Percentiles rank a stretch among this genome's conserved stretches.
Evolutionary conservation across 2,113 vertebrate genomes (phyloP).

Genomic region (Vulpes lagopus): DNA sequence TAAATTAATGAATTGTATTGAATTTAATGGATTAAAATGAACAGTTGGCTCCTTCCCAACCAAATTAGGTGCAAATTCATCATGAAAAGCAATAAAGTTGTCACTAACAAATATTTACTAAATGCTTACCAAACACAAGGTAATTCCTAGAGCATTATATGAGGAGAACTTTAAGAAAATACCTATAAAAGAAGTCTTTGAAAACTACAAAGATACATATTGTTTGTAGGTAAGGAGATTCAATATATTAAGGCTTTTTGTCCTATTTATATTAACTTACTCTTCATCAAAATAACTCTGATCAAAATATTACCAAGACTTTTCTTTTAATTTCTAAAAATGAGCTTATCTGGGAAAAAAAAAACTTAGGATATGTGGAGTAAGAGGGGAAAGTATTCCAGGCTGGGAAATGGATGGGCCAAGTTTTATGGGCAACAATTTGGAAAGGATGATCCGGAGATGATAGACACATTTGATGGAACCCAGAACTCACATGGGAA

Average conservation of each 20-base stretch:
- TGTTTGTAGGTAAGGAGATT: neutral
- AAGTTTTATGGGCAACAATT: neutral
- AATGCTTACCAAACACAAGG: neutral
- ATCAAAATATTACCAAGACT: slow-evolving; percentile 12
- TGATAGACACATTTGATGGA: neutral
- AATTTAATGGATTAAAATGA: slow-evolving; percentile 43
- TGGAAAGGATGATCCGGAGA: neutral
- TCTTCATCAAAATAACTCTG: neutral
- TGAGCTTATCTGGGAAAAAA: neutral
- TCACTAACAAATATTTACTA: slow-evolving; percentile 36
- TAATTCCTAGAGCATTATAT: neutral
- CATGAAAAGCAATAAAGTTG: neutral
- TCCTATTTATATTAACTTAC: slow-evolving; percentile 46
- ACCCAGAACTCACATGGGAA: neutral
- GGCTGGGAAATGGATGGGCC: neutral
- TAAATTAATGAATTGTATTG: no score
- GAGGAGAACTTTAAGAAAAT: slow-evolving; percentile 10
- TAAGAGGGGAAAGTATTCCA: neutral
- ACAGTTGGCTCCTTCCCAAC: neutral
- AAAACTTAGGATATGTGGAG: neutral
- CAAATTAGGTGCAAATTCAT: slow-evolving; percentile 27
- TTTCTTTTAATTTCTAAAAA: neutral
- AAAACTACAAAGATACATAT: neutral
- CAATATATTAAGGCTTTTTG: neutral
- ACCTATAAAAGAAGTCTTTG: neutral